phyloP scores from a whole-genome alignment of 2,797 vertebrate species.

The Delichon dasypus region DNA sequence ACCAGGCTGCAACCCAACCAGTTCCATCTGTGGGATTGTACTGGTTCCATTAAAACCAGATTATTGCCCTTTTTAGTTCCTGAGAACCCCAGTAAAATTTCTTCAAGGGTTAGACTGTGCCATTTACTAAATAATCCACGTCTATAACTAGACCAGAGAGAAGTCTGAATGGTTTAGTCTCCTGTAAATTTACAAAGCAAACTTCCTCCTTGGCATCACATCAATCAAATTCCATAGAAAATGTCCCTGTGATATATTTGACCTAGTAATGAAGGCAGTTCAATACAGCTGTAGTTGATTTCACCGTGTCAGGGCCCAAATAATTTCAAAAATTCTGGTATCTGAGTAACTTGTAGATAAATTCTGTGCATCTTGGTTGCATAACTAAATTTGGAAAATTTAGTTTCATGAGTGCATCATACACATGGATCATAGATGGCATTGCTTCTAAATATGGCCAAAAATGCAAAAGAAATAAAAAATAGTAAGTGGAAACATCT shows the following conservation, averaged over 20 bases:
- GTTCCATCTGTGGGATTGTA: not conserved
- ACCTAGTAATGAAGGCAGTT: not conserved
- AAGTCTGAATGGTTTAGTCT: not conserved
- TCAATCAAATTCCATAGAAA: not conserved
- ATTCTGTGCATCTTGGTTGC: not conserved
- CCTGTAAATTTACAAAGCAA: not conserved
- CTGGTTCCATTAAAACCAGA: not conserved
- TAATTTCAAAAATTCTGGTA: not conserved
- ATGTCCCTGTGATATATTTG: not conserved
- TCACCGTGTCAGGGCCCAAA: not conserved
- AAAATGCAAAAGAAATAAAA: not conserved
- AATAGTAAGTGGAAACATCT: not conserved
- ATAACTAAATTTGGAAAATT: not conserved
- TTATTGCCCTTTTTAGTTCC: not conserved
- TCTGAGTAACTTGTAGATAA: not conserved
- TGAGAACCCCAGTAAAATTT: not conserved
- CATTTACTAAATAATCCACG: not conserved
- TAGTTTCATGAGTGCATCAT: not conserved
- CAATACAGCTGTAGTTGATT: not conserved
- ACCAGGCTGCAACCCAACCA: not conserved
- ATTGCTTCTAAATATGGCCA: not conserved
- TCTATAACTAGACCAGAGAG: not conserved
- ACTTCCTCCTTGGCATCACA: not conserved
- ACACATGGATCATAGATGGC: not conserved
- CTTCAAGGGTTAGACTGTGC: not conserved